These are phyloP conservation scores for Campodea augens DNA, from an alignment of 1,140 invertebrate species.

Conservation along the genomic window DNA sequence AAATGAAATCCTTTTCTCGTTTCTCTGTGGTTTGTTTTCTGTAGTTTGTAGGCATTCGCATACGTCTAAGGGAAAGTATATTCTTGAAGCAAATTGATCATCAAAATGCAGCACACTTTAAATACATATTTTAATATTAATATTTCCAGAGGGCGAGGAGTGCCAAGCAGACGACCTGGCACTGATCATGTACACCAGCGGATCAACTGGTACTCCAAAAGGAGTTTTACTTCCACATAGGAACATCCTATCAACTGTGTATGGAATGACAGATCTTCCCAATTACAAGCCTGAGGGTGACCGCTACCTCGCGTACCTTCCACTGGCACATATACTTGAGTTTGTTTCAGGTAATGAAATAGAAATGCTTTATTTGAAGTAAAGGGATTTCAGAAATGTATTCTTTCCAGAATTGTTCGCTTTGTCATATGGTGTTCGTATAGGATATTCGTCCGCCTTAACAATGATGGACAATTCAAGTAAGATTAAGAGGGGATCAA, in stretches of 20 bases:
- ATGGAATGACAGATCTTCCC: constrained; percentile 66
- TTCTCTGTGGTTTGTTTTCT: too few relatives aligned
- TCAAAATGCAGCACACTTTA: too few relatives aligned
- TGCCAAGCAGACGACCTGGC: constrained; percentile 57
- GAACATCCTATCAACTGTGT: constrained; percentile 75
- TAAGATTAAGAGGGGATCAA: constrained; percentile 82
- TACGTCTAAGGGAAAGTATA: too few relatives aligned
- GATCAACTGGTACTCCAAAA: constrained; percentile 80
- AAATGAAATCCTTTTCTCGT: too few relatives aligned
- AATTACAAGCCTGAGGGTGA: constrained; percentile 48
- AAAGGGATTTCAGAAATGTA: too few relatives aligned
- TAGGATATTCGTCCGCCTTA: constrained; percentile 88
- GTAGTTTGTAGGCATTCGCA: too few relatives aligned
- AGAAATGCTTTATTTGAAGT: too few relatives aligned
- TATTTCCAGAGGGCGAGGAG: constrained; percentile 26
- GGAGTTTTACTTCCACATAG: constrained; percentile 68
- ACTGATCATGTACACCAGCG: constrained; percentile 92
- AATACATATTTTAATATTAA: too few relatives aligned
- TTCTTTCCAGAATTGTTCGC: constrained; percentile 30
- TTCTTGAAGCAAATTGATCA: too few relatives aligned
- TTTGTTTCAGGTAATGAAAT: constrained; percentile 43
- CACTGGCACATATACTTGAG: constrained; percentile 94
- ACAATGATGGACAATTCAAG: constrained; percentile 90
- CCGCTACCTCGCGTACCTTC: constrained; percentile 83
- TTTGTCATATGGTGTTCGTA: constrained; percentile 54